Base-by-base conservation (phyloP, 2,888 invertebrate genomes). In the Hyposoter dolosus region DNA sequence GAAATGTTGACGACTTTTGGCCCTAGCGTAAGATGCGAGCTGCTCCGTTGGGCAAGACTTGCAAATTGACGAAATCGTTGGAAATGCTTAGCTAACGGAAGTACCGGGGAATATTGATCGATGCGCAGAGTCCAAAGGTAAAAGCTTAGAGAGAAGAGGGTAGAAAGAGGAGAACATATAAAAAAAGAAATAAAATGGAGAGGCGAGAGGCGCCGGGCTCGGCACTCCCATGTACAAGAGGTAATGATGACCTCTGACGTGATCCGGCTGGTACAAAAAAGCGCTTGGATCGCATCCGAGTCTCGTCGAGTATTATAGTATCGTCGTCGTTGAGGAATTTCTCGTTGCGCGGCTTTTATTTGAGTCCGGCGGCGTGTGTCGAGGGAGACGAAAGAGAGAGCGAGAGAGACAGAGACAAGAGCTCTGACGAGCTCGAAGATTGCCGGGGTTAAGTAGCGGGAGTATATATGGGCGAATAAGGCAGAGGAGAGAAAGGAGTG, bases 401-500 rank as follows among this genome's bases (percentile, higher is more conserved):
- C 45, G 63, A 76, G 23, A 45, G 43, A n/a, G 75, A 43, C 10
- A 19, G 75, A 43, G 66, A 77, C 15, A 35, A 35, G 71, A 40
- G 17, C n/a, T 47, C 35, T 45, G 53, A 77, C 28, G 77, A 53
- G 77, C 66, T 53, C 35, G 32, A 77, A 68, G 77, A 77, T 77
- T 69, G 78, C 43, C 60, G 68, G 68, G 78, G 56, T 78, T 78
- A 78, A 78, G 78, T 78, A 79, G 71, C 79, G 79, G 69, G 79
- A 71, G 79, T 32, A n/a, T 32, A n/a, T 17, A 69, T n/a, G 53
- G 7, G 15, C 40, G 35, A 40, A 60, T 43, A n/a, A 45, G 40
- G 19, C 56, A 65, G 47, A 82, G 82, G 35, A 68, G 47, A 82
- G 82, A 85, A 68, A 82, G 72, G 82, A 85, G 82, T 85, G 84